Evolutionary conservation across 2,113 vertebrate species (phyloP), one percentile per base, ranked within the genome.

Genomic region (Sturnus vulgaris): DNA sequence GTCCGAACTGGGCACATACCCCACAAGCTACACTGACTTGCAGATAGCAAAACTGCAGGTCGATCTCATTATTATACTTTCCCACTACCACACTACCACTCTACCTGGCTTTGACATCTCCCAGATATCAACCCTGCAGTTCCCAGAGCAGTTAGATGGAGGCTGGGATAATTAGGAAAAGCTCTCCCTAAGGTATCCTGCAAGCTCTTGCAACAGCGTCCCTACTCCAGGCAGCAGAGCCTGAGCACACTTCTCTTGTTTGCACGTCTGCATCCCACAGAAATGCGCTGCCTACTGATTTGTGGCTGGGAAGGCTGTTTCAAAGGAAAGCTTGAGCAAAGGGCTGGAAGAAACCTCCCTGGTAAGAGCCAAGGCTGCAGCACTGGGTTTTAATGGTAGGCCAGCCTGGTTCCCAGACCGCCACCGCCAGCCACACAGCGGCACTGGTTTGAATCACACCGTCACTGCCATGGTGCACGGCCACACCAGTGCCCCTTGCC

Each of bases 391-490:
- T 60, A 85, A 28, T 9, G 28, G 78, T 23, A 52, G 73, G 61
- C 42, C 65, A 76, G 73, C 40, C 56, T 19, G 52, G 52, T 39
- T 91, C 53, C 82, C 70, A 30, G 0, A 53, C 49, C 0, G 0
- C 73, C 77, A 60, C 39, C 0, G 5, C 40, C 85, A 64, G 79
- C 88, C 80, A 55, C 69, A 37, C 21, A 3, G 35, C 2, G 3
- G 57, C 55, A 53, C 46, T 4, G 1, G 28, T 52, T 33, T 68
- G 77, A 77, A 84, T 35, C 8, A 4, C 1, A 0, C 18, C 0
- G 0, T 27, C 86, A 60, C 57, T 0, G 0, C 47, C 44, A 22
- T 0, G 0, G 31, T 3, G 23, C 15, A 0, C 1, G 28, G 56
- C 30, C 78, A 75, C 61, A 30, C 25, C 60, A 56, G 12, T 2